Evolutionary conservation across 2,888 invertebrate species (phyloP).

Genomic region (Coelopa pilipes): DNA sequence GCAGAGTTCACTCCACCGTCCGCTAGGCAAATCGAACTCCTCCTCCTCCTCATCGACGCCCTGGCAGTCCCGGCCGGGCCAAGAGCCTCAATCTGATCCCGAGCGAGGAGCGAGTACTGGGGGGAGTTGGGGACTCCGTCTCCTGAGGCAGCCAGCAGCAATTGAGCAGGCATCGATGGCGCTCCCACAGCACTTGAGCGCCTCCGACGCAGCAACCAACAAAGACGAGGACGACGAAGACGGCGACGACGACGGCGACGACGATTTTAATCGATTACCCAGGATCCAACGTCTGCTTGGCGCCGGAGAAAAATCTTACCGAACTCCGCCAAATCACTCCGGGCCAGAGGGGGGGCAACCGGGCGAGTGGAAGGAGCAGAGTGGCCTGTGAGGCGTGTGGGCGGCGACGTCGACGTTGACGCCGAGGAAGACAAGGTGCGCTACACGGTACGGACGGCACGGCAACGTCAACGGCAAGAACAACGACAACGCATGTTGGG

Average conservation of each 20-base stretch:
- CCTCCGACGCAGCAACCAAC: background rate
- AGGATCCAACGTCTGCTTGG: conserved; percentile 60
- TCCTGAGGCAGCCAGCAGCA: background rate
- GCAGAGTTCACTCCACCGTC: background rate
- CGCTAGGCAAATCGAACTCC: background rate
- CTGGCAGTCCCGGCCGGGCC: background rate
- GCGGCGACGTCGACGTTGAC: background rate
- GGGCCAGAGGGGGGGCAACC: background rate
- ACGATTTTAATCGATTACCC: conserved; percentile 58
- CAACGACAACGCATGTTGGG: conserved; percentile 50
- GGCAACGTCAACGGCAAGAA: conserved; percentile 32
- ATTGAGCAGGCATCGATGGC: conserved; percentile 3
- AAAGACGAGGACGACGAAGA: conserved; percentile 8
- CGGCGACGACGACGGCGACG: conserved; percentile 31
- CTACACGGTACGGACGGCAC: conserved; percentile 10
- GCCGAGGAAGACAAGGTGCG: no score
- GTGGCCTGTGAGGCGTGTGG: background rate
- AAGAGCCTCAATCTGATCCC: no score
- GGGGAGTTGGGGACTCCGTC: no score
- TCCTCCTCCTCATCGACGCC: conserved; percentile 3
- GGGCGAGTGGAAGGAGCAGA: no score
- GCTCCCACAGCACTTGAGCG: background rate
- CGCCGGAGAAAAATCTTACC: conserved; percentile 55
- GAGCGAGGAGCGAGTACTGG: no score
- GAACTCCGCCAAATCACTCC: conserved; percentile 46